These are phyloP conservation scores for Rhinoptilus africanus DNA, from an alignment of 2,113 vertebrate species.

Conservation along the genomic window DNA sequence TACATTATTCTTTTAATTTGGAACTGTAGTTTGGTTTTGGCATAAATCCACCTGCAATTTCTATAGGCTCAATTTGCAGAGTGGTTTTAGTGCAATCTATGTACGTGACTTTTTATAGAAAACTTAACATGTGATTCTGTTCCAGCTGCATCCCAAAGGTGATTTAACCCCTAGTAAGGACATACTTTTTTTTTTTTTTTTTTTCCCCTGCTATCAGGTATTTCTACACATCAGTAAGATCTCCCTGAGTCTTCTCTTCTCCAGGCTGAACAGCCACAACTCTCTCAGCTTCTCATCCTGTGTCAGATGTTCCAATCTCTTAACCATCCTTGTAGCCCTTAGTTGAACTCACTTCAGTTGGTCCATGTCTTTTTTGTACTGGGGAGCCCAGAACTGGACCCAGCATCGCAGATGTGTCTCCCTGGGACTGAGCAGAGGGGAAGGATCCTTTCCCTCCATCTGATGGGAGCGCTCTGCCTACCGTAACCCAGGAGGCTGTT, in stretches of 20 bases:
- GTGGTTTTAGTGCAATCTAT: background rate
- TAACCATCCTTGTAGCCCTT: background rate
- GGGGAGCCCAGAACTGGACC: background rate
- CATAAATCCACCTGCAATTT: background rate
- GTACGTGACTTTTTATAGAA: background rate
- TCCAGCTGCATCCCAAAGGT: background rate
- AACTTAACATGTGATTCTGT: background rate
- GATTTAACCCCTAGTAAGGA: background rate
- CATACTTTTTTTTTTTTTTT: background rate
- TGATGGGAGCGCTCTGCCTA: background rate
- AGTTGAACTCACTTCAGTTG: background rate
- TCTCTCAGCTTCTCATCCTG: background rate
- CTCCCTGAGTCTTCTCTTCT: background rate
- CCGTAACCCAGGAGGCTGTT: background rate
- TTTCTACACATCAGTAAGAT: background rate
- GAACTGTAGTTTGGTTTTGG: background rate
- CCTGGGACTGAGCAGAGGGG: background rate
- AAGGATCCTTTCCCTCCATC: background rate
- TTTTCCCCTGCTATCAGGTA: background rate
- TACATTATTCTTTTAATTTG: background rate
- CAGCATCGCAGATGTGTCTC: background rate
- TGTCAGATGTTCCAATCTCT: fast-evolving
- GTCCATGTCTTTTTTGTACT: background rate
- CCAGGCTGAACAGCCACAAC: background rate
- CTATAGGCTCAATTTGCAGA: background rate